Percentiles rank a stretch among this genome's conserved stretches.
phyloP scores from a whole-genome alignment of 2,113 vertebrate species.

The Macaca nemestrina region DNA sequence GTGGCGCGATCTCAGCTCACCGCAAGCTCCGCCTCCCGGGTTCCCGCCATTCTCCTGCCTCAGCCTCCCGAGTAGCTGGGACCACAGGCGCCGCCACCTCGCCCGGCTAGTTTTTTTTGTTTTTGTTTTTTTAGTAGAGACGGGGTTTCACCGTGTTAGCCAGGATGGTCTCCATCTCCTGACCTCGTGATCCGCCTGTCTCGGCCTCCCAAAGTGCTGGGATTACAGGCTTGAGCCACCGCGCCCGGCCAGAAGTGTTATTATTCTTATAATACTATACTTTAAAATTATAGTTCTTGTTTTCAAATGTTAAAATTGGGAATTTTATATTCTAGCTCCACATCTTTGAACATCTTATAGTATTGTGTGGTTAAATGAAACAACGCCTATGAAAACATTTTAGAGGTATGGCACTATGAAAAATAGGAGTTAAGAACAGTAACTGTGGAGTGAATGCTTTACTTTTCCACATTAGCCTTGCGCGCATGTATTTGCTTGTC shows the following conservation, averaged over 20 bases:
- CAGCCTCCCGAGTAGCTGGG: too few relatives aligned
- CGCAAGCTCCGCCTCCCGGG: too few relatives aligned
- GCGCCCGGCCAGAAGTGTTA: neutral
- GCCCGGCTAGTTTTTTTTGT: too few relatives aligned
- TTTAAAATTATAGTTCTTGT: constrained; percentile 52
- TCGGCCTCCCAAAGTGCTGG: too few relatives aligned
- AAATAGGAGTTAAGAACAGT: neutral
- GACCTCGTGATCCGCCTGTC: accelerated
- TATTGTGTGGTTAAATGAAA: constrained; percentile 3
- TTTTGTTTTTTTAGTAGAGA: too few relatives aligned
- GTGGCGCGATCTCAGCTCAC: accelerated
- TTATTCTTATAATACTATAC: constrained; percentile 23
- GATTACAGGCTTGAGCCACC: too few relatives aligned
- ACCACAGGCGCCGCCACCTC: too few relatives aligned
- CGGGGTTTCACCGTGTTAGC: too few relatives aligned
- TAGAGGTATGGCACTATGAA: neutral
- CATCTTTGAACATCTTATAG: neutral
- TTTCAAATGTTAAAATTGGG: constrained; percentile 15
- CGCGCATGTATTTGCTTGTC: neutral
- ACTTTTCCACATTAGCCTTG: neutral
- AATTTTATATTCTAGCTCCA: neutral
- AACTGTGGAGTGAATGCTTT: neutral
- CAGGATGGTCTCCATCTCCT: too few relatives aligned
- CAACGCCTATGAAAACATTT: neutral
- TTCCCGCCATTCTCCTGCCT: too few relatives aligned